Conservation (phyloP, 2,113 vertebrate species). For the Struthidea cinerea region DNA sequence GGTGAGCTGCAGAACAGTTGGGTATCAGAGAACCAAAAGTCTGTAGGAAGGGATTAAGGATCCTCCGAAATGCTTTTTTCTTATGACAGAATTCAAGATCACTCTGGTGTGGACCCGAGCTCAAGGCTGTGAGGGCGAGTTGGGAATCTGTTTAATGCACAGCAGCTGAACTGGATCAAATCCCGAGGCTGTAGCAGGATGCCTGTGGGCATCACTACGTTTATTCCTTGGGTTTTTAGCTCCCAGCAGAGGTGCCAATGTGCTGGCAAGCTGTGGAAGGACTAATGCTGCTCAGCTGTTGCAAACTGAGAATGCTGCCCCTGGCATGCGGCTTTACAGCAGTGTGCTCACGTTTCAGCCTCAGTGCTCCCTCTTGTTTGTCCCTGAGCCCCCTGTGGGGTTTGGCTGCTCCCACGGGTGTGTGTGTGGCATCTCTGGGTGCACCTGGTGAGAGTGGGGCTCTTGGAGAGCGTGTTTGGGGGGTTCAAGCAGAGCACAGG, state of each 20-base stretch:
- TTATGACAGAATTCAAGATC: not conserved
- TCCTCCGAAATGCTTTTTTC: not conserved
- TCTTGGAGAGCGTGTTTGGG: fast-evolving
- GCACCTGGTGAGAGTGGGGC: not conserved
- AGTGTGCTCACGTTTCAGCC: not conserved
- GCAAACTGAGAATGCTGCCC: not conserved
- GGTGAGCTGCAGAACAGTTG: not conserved
- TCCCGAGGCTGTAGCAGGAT: not conserved
- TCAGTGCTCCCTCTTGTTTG: fast-evolving
- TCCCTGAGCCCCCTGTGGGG: not conserved
- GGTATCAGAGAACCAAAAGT: not conserved
- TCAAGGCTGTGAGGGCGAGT: not conserved
- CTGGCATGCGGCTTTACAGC: not conserved
- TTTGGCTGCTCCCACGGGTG: not conserved
- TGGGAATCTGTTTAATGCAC: not conserved
- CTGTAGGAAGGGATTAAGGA: not conserved
- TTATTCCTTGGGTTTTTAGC: not conserved
- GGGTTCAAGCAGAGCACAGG: not conserved
- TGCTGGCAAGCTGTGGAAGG: not conserved
- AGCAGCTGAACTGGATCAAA: not conserved
- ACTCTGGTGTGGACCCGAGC: fast-evolving
- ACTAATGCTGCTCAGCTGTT: not conserved
- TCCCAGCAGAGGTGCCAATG: not conserved
- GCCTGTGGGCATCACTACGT: not conserved
- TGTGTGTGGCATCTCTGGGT: not conserved